Percentiles rank a stretch among this genome's conserved stretches.
These are phyloP conservation scores for Calliopum simillimum DNA, from an alignment of 2,888 invertebrate genomes.

Conservation along the genomic window DNA sequence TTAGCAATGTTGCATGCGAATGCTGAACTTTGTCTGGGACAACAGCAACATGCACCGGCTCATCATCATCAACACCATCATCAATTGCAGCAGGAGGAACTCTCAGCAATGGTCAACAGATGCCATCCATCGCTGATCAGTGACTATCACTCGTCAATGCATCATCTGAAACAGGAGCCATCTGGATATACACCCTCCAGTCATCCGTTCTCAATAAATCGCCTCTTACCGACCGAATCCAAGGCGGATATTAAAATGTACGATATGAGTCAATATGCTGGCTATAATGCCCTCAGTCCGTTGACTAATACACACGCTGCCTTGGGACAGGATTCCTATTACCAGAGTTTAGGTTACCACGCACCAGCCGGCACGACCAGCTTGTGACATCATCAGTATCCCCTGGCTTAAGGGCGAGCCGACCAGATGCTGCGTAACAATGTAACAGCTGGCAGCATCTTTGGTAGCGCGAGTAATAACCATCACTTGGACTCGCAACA, in stretches of 20 bases:
- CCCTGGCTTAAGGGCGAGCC: conserved; percentile 81
- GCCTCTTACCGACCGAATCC: conserved; percentile 88
- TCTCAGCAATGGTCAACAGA: conserved; percentile 75
- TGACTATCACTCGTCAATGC: conserved; percentile 72
- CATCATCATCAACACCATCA: conserved; percentile 70
- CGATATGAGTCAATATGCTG: conserved; percentile 78
- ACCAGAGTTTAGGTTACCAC: conserved; percentile 85
- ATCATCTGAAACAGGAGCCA: conserved; percentile 83
- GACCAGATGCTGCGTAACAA: conserved; percentile 64
- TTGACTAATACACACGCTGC: conserved; percentile 73
- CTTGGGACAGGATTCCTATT: conserved; percentile 82
- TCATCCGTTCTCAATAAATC: conserved; percentile 95
- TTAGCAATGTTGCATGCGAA: conserved; percentile 78
- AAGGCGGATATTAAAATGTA: conserved; percentile 94
- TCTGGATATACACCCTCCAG: conserved; percentile 83
- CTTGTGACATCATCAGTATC: conserved; percentile 90
- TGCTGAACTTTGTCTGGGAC: conserved; percentile 73
- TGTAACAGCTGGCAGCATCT: conserved; percentile 45
- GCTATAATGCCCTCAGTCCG: conserved; percentile 74
- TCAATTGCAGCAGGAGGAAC: conserved; percentile 71
- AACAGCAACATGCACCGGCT: conserved; percentile 70
- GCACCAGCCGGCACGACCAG: conserved; percentile 78
- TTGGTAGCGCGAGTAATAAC: conserved; percentile 39
- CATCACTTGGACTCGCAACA: conserved; percentile 23
- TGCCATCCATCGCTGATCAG: conserved; percentile 74